Base-by-base conservation (phyloP, 2,113 vertebrate species). In the Dolichallabes microphthalmus region DNA sequence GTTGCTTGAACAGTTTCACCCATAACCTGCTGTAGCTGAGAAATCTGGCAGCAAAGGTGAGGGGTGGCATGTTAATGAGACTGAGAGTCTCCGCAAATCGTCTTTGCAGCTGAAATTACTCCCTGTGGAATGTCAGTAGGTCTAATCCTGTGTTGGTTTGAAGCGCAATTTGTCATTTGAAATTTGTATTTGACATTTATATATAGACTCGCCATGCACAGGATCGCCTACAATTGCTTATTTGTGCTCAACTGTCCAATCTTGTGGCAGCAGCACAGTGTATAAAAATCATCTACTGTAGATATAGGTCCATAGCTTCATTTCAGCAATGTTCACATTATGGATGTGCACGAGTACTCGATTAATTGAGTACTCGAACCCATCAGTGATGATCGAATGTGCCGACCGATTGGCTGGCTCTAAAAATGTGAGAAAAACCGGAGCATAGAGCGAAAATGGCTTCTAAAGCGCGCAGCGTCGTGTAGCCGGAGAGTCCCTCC, bases 1-100 rank as follows among this genome's bases (percentile, higher is more conserved):
- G 86, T 88, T 64, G 39, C 86, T 88, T 90, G 82, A 90, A 82
- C 74, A 63, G 45, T 80, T 82, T 86, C 86, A 86, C 78, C 66
- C 80, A 84, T 85, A 81, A 85, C 78, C 86, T 82, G 39, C 63
- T 82, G 78, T 82, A 69, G 53, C 61, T 81, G 77, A 57, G n/a
- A 64, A 79, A 60, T 45, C 25, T 71, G 78, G 25, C 77, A 71
- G 69, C 15, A 39, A 45, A 45, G 68, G 39, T 77, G 30, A 82
- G 52, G 17, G 12, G 57, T 27, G 5, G 57, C 75, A 79, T 85
- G 55, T 39, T 85, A 85, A 85, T 82, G 73, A 82, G 82, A 64
- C 19, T 45, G 8, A 50, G 61, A 78, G 60, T 82, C 32, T 52
- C 73, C 27, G 17, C 39, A 58, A 84, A 66, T 61, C 2, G 2